Percentiles rank a stretch among this genome's conserved stretches.
Evolutionary conservation across 2,888 invertebrate genomes (phyloP).

Genomic region (Spicauda simplicius): DNA sequence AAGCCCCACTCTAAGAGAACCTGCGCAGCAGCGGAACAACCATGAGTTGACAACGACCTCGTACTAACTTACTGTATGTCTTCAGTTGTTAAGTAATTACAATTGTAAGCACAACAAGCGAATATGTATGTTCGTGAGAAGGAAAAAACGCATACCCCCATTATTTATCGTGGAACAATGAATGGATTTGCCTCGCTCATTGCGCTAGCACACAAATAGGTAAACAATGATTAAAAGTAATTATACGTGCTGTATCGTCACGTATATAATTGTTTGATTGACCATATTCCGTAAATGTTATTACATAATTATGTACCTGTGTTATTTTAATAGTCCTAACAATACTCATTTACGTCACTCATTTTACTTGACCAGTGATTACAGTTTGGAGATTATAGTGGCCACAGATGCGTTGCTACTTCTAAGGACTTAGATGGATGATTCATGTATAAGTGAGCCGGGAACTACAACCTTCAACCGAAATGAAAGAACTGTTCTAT

Average conservation of each 20-base stretch:
- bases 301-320: no score
- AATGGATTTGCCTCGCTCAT: conserved; percentile 19
- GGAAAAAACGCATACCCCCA: conserved; percentile 24
- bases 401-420: no score
- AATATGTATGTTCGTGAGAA: conserved; percentile 31
- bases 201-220: conserved; percentile 9
- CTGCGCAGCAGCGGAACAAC: not conserved
- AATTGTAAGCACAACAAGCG: conserved; percentile 16
- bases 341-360: no score
- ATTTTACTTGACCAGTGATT: no score
- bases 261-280: not conserved
- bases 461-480: no score
- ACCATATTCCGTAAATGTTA: no score
- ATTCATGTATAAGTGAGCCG: no score
- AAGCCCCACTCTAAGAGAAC: not conserved
- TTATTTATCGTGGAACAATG: conserved; percentile 27
- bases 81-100: conserved; percentile 16
- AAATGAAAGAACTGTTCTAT: no score
- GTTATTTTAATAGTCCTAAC: no score
- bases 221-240: conserved; percentile 23
- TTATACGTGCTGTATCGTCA: conserved; percentile 24
- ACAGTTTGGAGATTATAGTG: no score
- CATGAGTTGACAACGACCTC: no score
- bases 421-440: no score
- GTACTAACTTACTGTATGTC: not conserved